Evolutionary conservation across 2,113 vertebrate species (phyloP).

Genomic region (Ranitomeya imitator): DNA sequence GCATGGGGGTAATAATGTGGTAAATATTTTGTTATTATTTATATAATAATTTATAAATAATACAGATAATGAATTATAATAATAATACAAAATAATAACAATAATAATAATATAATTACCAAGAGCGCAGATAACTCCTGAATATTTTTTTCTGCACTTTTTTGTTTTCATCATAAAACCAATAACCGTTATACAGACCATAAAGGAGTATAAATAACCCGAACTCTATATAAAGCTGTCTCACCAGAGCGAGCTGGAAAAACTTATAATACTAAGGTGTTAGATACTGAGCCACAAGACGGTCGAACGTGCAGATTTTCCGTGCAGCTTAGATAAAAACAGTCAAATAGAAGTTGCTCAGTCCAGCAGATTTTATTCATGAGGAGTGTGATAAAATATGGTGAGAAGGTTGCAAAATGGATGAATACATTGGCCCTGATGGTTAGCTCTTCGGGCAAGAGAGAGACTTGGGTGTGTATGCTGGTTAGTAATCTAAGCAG

Average conservation of each 20-base stretch:
- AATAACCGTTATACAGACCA: not conserved
- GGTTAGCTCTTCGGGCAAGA: not conserved
- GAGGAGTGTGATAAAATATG: not conserved
- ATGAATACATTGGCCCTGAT: not conserved
- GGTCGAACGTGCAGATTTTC: not conserved
- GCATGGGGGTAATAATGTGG: too few species aligned
- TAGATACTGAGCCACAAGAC: not conserved
- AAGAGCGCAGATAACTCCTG: not conserved
- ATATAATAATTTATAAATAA: too few species aligned
- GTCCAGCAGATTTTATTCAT: not conserved
- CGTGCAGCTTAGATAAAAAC: not conserved
- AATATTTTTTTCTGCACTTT: not conserved
- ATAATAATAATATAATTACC: too few species aligned
- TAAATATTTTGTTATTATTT: too few species aligned
- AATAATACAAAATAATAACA: too few species aligned
- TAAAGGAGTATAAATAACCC: not conserved
- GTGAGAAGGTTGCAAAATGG: not conserved
- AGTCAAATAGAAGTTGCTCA: not conserved
- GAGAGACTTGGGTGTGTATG: too few species aligned
- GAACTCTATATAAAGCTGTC: not conserved
- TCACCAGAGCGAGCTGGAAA: not conserved
- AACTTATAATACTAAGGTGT: not conserved
- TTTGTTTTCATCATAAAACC: constrained; percentile 9
- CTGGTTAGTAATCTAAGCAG: too few species aligned
- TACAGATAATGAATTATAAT: too few species aligned